These are phyloP conservation scores for Hirudo medicinalis DNA, from an alignment of 1,140 invertebrate genomes.

Conservation along the genomic window DNA sequence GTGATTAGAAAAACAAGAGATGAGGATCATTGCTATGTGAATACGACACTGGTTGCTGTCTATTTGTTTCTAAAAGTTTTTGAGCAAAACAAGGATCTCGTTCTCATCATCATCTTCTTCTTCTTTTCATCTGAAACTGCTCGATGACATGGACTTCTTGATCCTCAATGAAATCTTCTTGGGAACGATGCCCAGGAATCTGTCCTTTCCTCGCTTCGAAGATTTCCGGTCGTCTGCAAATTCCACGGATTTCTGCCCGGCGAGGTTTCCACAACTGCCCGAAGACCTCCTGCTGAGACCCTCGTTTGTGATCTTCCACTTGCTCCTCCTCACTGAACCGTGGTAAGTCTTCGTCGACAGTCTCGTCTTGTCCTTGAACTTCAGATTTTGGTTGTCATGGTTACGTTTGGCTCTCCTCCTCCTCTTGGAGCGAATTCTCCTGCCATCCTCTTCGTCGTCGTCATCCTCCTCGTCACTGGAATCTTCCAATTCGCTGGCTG, in stretches of 20 bases:
- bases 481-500: background rate
- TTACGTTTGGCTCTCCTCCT: background rate
- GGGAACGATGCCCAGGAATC: conserved; percentile 1
- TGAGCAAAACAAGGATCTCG: no score
- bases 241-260: background rate
- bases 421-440: background rate
- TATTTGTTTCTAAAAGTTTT: no score
- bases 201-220: background rate
- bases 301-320: background rate
- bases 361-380: conserved; percentile 3
- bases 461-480: background rate
- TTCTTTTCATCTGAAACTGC: background rate
- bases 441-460: background rate
- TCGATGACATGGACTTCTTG: background rate
- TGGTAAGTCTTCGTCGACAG: conserved; percentile 1
- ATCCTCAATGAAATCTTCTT: background rate
- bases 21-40: no score
- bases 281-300: conserved; percentile 1
- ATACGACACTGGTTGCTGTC: no score
- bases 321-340: background rate
- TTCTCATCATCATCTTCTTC: no score
- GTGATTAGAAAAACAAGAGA: no score
- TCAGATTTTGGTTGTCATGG: background rate
- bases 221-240: background rate
- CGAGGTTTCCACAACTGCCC: background rate